phyloP scores from a whole-genome alignment of 2,888 invertebrate species.

The Cylloceria caligata region DNA sequence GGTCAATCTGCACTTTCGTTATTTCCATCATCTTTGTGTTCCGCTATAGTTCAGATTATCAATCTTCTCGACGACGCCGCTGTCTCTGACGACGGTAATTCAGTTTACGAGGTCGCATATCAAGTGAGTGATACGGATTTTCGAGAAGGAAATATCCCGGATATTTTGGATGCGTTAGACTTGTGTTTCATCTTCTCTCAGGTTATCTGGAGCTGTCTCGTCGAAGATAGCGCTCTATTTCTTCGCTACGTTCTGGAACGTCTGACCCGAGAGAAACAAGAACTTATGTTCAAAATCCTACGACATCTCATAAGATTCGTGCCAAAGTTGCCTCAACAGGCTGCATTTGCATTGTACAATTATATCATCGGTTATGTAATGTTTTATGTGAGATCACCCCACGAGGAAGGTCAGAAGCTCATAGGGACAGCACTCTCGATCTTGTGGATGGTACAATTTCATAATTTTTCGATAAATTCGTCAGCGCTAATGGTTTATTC shows the following conservation, averaged over 20 bases:
- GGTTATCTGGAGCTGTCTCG: conserved; percentile 99
- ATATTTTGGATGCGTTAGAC: neutral
- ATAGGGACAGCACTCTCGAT: conserved; percentile 98
- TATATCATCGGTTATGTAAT: conserved; percentile 99
- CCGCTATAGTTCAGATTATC: conserved; percentile 97
- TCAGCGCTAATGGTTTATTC: neutral
- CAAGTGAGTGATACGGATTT: conserved; percentile 87
- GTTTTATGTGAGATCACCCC: conserved; percentile 99
- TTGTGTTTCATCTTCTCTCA: conserved; percentile 77
- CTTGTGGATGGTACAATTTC: conserved; percentile 94
- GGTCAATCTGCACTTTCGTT: conserved; percentile 96
- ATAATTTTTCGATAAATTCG: neutral
- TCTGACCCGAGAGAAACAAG: conserved; percentile 96
- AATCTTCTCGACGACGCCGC: conserved; percentile 98
- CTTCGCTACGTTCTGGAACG: conserved; percentile 98
- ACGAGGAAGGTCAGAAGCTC: conserved; percentile 97
- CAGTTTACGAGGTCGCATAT: conserved; percentile 98
- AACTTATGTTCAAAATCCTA: conserved; percentile 96
- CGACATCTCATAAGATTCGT: conserved; percentile 97
- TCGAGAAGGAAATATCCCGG: neutral
- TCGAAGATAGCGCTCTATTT: conserved; percentile 98
- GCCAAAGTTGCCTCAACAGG: conserved; percentile 97
- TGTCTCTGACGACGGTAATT: conserved; percentile 96
- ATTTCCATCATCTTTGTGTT: conserved; percentile 98
- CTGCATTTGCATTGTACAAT: conserved; percentile 99